Evolutionary conservation across 2,797 vertebrate genomes (phyloP).

Genomic region (Anomalospiza imberbis): DNA sequence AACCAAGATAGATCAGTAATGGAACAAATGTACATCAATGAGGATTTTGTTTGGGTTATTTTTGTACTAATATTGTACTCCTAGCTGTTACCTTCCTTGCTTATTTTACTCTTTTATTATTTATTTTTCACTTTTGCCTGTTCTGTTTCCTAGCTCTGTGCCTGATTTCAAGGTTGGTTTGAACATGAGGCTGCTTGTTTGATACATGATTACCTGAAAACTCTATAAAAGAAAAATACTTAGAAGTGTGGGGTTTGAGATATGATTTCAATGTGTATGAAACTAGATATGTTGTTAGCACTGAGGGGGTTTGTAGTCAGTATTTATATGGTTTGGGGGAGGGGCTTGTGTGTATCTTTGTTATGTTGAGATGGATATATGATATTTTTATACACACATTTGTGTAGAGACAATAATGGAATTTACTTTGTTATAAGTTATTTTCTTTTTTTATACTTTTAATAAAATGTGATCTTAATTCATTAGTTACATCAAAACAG

Average conservation of each 20-base stretch:
- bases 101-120: background rate
- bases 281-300: fast-evolving
- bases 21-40: background rate
- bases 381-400: background rate
- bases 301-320: background rate
- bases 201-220: background rate
- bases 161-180: background rate
- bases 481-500: background rate
- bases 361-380: background rate
- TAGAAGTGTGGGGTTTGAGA: background rate
- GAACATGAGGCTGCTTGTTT: background rate
- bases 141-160: background rate
- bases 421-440: background rate
- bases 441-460: background rate
- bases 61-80: background rate
- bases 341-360: background rate
- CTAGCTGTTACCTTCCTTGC: background rate
- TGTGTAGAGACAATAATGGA: background rate
- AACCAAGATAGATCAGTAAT: background rate
- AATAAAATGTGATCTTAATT: background rate
- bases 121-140: background rate
- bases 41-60: background rate
- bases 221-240: background rate
- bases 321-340: background rate
- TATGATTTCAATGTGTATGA: background rate